Evolutionary conservation across 1,140 invertebrate genomes (phyloP).

Genomic region (Ips typographus): DNA sequence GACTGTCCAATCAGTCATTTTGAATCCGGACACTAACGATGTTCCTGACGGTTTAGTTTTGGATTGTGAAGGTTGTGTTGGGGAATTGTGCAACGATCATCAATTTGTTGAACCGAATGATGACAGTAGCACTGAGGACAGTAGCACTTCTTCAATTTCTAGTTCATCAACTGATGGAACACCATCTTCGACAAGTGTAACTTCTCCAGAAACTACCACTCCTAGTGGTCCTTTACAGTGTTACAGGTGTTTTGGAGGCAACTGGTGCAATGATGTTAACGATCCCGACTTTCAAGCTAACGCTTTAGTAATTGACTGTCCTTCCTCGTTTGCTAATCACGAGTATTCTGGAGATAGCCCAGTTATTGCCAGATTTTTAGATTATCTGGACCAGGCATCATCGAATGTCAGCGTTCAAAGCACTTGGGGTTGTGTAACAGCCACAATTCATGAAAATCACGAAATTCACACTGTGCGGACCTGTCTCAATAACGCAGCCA

Average conservation of each 20-base stretch:
- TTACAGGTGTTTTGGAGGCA: too few relatives aligned
- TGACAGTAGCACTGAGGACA: background rate
- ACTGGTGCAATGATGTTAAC: background rate
- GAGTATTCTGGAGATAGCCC: too few relatives aligned
- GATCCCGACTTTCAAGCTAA: background rate
- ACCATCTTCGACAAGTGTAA: background rate
- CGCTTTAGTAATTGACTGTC: too few relatives aligned
- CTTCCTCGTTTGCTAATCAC: too few relatives aligned
- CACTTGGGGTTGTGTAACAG: too few relatives aligned
- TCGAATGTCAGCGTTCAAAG: too few relatives aligned
- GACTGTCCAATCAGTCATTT: background rate
- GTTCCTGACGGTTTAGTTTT: background rate
- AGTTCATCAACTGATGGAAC: background rate
- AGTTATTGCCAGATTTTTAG: too few relatives aligned
- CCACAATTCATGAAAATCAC: too few relatives aligned
- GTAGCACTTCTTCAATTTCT: background rate
- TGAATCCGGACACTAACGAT: conserved; percentile 6
- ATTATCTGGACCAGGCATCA: too few relatives aligned
- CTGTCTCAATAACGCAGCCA: too few relatives aligned
- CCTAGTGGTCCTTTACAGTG: too few relatives aligned
- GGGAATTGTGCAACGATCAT: conserved; percentile 4
- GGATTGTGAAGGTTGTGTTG: conserved; percentile 14
- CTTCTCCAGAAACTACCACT: background rate
- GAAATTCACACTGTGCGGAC: too few relatives aligned
- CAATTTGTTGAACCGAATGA: background rate